Evolutionary conservation across 2,113 vertebrate genomes (phyloP), one percentile per base, ranked within the genome.

Genomic region (Emydocephalus ijimae): DNA sequence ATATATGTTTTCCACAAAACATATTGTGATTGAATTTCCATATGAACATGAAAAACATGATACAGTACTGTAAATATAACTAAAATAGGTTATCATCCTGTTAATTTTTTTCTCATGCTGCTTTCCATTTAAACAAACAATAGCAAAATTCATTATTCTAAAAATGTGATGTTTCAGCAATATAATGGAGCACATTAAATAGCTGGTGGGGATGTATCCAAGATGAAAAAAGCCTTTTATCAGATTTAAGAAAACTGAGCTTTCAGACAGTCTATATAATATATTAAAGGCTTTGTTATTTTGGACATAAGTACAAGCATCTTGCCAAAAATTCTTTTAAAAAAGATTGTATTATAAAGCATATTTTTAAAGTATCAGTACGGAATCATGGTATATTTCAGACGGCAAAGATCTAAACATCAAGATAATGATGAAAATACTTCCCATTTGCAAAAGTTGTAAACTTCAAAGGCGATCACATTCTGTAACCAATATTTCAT

Each of bases 401-500:
- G 26, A 91, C 2, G 55, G 90, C 92, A 89, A n/a, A 21, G 45
- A 91, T 69, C 91, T 92, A 92, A 90, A 88, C 21, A 61, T 91
- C 0, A 1, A 61, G 87, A 92, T 59, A 93, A 91, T 93, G 85
- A 64, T 18, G 85, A 56, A 93, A 93, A 5, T 56, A 21, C 18
- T 45, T 91, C 29, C 29, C 11, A 85, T 89, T 92, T 50, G 24
- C 50, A 94, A 12, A 18, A 54, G 3, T 61, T 92, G 3, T 87
- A 55, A 29, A 88, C 14, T 92, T 93, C 89, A 91, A 94, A 94
- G 12, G 4, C 88, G 85, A 7, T 50, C 15, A 85, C 26, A 57
- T 4, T 59, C 92, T 85, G 24, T 61, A 48, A 45, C 29, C 34
- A 43, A 59, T 85, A 92, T 69, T 8, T 10, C 55, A 86, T 48